phyloP scores from a whole-genome alignment of 2,888 invertebrate genomes.

The Odontocolon sp. region DNA sequence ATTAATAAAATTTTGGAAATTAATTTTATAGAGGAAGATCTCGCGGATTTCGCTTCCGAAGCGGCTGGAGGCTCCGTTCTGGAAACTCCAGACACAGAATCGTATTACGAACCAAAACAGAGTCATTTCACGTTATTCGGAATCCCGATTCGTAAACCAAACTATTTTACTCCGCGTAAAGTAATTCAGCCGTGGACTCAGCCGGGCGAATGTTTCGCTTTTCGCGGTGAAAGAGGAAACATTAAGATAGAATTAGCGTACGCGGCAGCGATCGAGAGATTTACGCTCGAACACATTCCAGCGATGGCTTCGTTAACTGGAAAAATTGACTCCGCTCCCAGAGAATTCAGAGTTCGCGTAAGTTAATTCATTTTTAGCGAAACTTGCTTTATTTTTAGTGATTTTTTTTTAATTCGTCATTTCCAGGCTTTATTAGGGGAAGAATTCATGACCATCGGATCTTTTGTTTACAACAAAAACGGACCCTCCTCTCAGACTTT shows the following conservation, averaged over 20 bases:
- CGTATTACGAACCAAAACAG: conserved; percentile 63
- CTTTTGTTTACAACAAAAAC: conserved; percentile 68
- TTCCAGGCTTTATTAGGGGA: conserved; percentile 64
- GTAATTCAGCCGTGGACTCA: conserved; percentile 75
- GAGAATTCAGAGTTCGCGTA: conserved; percentile 79
- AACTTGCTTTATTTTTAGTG: neutral
- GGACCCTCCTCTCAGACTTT: conserved; percentile 71
- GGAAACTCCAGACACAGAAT: conserved; percentile 74
- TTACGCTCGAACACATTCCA: conserved; percentile 84
- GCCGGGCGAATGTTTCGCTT: conserved; percentile 85
- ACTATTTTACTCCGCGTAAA: conserved; percentile 72
- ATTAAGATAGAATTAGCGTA: conserved; percentile 72
- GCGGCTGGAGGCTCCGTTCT: conserved; percentile 71
- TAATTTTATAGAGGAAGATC: conserved; percentile 55
- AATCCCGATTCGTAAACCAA: conserved; percentile 70
- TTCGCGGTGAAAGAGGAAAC: conserved; percentile 82
- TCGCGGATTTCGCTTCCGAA: conserved; percentile 75
- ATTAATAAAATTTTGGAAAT: neutral
- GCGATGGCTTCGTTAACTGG: conserved; percentile 82
- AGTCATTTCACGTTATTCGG: conserved; percentile 68
- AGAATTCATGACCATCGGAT: conserved; percentile 62
- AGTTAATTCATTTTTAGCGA: conserved; percentile 40
- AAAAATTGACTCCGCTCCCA: conserved; percentile 83
- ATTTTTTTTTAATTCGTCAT: neutral
- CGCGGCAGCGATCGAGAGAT: conserved; percentile 81